Percentiles rank a stretch among this genome's conserved stretches.
These are phyloP conservation scores for Hozukius guyotensis DNA, from an alignment of 2,797 vertebrate species.

Conservation along the genomic window DNA sequence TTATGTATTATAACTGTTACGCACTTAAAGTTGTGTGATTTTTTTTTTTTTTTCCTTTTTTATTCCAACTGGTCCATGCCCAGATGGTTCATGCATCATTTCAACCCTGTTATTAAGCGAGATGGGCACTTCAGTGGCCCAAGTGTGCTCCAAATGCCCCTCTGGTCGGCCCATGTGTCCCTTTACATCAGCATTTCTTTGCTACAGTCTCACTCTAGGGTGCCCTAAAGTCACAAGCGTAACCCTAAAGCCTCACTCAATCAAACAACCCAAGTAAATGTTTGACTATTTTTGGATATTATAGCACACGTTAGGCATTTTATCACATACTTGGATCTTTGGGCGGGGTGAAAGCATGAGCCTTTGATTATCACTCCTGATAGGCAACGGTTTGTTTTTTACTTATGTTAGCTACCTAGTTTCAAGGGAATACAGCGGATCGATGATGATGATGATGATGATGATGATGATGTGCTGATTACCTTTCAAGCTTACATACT, in stretches of 20 bases:
- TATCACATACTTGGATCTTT: not conserved
- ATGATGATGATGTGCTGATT: no score
- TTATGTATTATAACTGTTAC: not conserved
- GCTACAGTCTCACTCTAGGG: not conserved
- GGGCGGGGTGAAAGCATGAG: not conserved
- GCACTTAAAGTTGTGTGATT: not conserved
- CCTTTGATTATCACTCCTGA: not conserved
- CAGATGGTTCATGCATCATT: not conserved
- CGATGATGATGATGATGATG: no score
- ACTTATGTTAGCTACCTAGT: not conserved
- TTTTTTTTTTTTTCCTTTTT: not conserved
- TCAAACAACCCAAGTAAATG: not conserved
- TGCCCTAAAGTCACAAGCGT: not conserved
- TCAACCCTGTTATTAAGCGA: not conserved
- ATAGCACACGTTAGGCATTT: not conserved
- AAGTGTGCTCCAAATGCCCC: not conserved
- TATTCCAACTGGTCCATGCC: not conserved
- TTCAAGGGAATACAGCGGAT: no score
- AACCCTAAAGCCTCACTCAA: not conserved
- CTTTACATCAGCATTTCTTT: not conserved
- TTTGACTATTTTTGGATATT: not conserved
- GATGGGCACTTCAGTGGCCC: not conserved
- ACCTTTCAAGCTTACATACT: no score
- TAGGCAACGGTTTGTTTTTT: not conserved
- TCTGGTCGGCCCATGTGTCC: not conserved